Base-by-base conservation (phyloP, 2,113 vertebrate species). In the Choloepus hoffmanni region DNA sequence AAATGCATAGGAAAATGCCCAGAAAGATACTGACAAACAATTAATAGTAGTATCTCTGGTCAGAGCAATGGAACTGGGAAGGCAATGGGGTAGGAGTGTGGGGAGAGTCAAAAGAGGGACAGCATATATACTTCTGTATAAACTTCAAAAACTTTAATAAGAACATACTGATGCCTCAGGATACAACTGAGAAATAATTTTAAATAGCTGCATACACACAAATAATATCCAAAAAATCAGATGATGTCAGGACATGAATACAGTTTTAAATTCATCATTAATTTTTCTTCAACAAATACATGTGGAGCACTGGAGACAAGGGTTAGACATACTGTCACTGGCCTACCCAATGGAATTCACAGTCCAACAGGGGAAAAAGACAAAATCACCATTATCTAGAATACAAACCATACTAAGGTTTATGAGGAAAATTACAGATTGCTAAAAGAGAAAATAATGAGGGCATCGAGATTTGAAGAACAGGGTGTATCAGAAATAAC, bases 161-260 rank as follows among this genome's bases (percentile, higher is more conserved):
- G 33, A 91, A 74, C 11, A 21, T 30, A n/a, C 3, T 50, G 26
- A 78, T 6, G 16, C 26, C 70, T 65, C 65, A 0, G 43, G 74
- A 89, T 65, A 70, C 45, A 88, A 92, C 23, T 10, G 23, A 84
- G 58, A 72, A 86, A 28, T 24, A 67, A 83, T 33, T 84, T 83
- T 45, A 72, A 76, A 23, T 50, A 73, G 72, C 48, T n/a, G 33
- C 67, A n/a, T 4, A 84, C 21, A n/a, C 18, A 79, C 13, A 50
- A 78, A n/a, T 53, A 58, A 50, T n/a, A 70, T 16, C 33, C 55
- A 65, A 83, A 86, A 96, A 90, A 12, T 60, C 89, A 83, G 36
- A 85, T 24, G 12, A 48, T 86, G 60, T 48, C 67, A 77, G n/a
- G 36, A 77, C 50, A 78, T 2, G n/a, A 60, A 23, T 1, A 91